Percentiles rank a stretch among this genome's conserved stretches.
These are phyloP conservation scores for Tenrec ecaudatus DNA, from an alignment of 2,113 vertebrate species.

Conservation along the genomic window DNA sequence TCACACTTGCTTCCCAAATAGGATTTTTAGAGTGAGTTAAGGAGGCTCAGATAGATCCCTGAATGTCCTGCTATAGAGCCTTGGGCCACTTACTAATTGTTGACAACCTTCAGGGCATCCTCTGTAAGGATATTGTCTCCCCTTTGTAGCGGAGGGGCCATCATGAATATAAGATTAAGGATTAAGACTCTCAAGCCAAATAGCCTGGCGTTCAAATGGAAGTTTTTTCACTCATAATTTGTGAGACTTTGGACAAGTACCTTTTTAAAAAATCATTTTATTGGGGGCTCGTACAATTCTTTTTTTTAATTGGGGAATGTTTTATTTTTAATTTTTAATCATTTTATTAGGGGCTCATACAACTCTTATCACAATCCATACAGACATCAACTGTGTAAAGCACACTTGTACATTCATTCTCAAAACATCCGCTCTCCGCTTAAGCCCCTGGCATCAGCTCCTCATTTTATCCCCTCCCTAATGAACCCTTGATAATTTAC, in stretches of 20 bases:
- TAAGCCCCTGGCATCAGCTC: too few relatives aligned
- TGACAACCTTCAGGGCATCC: not conserved
- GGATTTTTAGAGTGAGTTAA: constrained; percentile 21
- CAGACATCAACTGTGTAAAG: too few relatives aligned
- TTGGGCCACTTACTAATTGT: not conserved
- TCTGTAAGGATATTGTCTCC: not conserved
- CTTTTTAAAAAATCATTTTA: too few relatives aligned
- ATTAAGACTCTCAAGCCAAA: not conserved
- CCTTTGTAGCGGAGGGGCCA: not conserved
- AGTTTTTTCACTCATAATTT: constrained; percentile 29
- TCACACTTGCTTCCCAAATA: not conserved
- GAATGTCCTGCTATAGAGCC: not conserved
- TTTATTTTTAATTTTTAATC: too few relatives aligned
- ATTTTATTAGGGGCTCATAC: too few relatives aligned
- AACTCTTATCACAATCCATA: too few relatives aligned
- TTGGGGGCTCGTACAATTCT: too few relatives aligned
- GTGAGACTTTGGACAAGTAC: not conserved
- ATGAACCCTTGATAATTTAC: too few relatives aligned
- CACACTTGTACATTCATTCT: too few relatives aligned
- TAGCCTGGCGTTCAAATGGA: constrained; percentile 37
- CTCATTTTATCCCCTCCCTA: too few relatives aligned
- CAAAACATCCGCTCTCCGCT: too few relatives aligned
- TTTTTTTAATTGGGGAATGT: too few relatives aligned
- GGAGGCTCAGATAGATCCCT: not conserved
- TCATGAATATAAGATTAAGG: constrained; percentile 24